phyloP scores from a whole-genome alignment of 2,797 vertebrate genomes.

The Tarsius wallacei region DNA sequence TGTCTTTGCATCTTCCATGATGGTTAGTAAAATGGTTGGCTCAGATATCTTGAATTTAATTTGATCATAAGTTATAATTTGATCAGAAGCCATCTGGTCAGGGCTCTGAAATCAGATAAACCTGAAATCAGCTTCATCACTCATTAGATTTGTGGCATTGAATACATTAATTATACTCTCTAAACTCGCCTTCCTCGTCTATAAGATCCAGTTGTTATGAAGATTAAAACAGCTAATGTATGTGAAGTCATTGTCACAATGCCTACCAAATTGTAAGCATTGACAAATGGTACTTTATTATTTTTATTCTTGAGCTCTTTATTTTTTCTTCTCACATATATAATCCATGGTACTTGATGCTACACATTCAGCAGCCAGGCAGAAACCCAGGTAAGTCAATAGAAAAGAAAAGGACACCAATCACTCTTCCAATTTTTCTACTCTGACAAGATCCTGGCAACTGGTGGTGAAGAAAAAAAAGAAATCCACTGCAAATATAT shows the following conservation, averaged over 20 bases:
- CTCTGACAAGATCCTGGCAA: conserved; percentile 57
- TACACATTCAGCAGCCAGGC: conserved; percentile 44
- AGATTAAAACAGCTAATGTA: conserved; percentile 21
- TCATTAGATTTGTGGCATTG: background rate
- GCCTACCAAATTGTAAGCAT: conserved; percentile 25
- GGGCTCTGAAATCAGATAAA: conserved; percentile 55
- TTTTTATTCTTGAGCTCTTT: conserved; percentile 69
- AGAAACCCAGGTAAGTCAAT: conserved; percentile 79
- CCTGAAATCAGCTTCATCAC: conserved; percentile 43
- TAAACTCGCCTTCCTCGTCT: conserved; percentile 60
- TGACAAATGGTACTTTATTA: conserved; percentile 56
- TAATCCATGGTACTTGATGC: conserved; percentile 21
- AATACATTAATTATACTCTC: conserved; percentile 51
- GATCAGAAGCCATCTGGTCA: conserved; percentile 54
- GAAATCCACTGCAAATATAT: background rate
- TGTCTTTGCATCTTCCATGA: background rate
- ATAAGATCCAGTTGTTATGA: background rate
- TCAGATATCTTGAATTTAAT: conserved; percentile 69
- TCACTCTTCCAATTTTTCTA: conserved; percentile 69
- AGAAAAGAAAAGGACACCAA: conserved; percentile 72
- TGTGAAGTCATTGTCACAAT: conserved; percentile 7
- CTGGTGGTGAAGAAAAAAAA: background rate
- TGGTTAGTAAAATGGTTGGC: conserved; percentile 9
- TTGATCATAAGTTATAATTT: conserved; percentile 47
- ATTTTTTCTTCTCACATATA: conserved; percentile 66